Percentiles rank a stretch among this genome's conserved stretches.
These are phyloP conservation scores for Yasuhikotakia modesta DNA, from an alignment of 2,797 vertebrate genomes.

Conservation along the genomic window DNA sequence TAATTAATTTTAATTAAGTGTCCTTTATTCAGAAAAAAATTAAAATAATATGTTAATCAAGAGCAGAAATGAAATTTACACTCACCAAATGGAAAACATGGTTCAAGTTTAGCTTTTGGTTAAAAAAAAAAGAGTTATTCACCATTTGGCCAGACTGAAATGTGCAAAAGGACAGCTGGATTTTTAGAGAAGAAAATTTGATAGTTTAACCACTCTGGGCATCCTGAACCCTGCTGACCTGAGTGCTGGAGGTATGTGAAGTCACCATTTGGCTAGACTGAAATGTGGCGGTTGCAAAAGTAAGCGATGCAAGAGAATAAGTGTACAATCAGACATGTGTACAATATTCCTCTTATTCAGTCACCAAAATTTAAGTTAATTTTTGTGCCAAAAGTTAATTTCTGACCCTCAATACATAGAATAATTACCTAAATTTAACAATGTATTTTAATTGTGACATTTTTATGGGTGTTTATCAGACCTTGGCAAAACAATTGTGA, in stretches of 20 bases:
- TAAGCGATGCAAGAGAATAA: not conserved
- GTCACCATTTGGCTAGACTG: not conserved
- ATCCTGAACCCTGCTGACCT: slow-evolving; percentile 90
- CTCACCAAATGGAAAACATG: not conserved
- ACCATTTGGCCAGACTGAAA: not conserved
- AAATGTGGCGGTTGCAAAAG: not conserved
- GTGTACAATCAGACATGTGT: not conserved
- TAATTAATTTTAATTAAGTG: not conserved
- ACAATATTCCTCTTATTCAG: no score
- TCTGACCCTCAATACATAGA: not conserved
- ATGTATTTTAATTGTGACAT: not conserved
- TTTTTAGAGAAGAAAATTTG: slow-evolving; percentile 87
- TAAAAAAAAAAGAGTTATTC: not conserved
- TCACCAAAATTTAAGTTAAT: no score
- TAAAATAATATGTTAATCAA: not conserved
- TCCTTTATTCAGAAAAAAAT: not conserved
- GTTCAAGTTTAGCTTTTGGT: not conserved
- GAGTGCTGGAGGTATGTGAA: slow-evolving; percentile 79
- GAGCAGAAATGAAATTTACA: not conserved
- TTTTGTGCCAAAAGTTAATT: no score
- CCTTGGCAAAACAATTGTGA: no score
- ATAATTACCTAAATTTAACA: not conserved
- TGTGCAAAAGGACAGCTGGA: slow-evolving; percentile 89
- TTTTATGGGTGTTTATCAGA: not conserved
- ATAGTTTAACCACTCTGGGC: slow-evolving; percentile 92